phyloP scores from a whole-genome alignment of 2,113 vertebrate species.

The Lepisosteus osseus region DNA sequence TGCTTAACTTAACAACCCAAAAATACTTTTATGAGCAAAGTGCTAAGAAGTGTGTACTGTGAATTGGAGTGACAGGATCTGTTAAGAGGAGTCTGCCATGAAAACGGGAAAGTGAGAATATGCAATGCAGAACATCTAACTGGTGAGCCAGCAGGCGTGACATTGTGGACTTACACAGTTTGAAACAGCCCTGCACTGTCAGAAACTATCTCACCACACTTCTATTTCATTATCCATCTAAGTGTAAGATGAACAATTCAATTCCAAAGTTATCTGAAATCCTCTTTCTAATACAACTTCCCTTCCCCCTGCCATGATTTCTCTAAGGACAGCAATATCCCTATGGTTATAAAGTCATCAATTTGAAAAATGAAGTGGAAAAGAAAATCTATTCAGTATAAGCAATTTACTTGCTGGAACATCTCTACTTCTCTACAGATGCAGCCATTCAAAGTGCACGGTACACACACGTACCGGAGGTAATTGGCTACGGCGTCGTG shows the following conservation, averaged over 20 bases:
- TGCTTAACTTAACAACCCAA: too few relatives aligned
- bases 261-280: neutral
- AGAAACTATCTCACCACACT: neutral
- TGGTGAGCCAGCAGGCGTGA: too few relatives aligned
- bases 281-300: neutral
- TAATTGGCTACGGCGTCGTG: too few relatives aligned
- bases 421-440: neutral
- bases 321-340: neutral
- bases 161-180: neutral
- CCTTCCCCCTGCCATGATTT: neutral
- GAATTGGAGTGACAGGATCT: too few relatives aligned
- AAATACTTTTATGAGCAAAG: too few relatives aligned
- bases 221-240: neutral
- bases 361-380: neutral
- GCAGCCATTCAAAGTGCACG: neutral
- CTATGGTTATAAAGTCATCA: slow-evolving; percentile 1
- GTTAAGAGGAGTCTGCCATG: too few relatives aligned
- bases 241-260: neutral
- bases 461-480: too few relatives aligned
- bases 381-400: neutral
- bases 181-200: neutral
- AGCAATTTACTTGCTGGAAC: neutral
- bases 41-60: too few relatives aligned
- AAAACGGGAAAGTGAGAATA: too few relatives aligned
- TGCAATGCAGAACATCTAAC: too few relatives aligned